Conservation (phyloP, 2,797 vertebrate genomes). For the Lepus townsendii region DNA sequence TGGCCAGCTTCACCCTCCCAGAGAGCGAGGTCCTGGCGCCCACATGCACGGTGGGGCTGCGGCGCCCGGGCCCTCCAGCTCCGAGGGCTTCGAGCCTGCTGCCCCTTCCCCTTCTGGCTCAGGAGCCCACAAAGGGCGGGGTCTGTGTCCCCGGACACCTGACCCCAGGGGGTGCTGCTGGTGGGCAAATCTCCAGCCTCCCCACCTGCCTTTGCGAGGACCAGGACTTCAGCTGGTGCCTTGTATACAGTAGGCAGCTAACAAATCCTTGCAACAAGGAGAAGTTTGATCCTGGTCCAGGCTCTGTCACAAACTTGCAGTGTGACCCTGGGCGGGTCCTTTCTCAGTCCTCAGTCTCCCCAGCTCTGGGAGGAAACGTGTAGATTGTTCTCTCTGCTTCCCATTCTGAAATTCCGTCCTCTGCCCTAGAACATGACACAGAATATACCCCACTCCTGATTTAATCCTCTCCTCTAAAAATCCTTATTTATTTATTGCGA, state of each 20-base stretch:
- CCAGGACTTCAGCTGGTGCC: background rate
- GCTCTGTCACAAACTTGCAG: background rate
- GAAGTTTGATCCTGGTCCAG: background rate
- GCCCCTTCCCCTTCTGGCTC: background rate
- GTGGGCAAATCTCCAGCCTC: background rate
- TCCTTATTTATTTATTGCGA: too few species aligned
- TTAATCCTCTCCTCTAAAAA: too few species aligned
- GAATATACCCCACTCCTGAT: too few species aligned
- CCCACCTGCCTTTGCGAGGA: background rate
- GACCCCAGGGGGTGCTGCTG: background rate
- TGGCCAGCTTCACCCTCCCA: too few species aligned
- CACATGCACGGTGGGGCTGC: background rate
- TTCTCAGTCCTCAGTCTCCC: background rate
- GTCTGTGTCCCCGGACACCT: conserved; percentile 1
- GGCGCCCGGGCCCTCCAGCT: background rate
- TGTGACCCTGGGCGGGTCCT: background rate
- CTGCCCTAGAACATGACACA: background rate
- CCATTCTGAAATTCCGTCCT: background rate
- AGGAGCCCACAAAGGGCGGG: background rate
- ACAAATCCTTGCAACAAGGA: background rate
- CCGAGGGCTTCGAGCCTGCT: background rate
- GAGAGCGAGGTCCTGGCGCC: too few species aligned
- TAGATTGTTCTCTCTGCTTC: background rate
- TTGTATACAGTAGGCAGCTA: background rate
- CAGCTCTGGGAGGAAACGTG: conserved; percentile 8